These are phyloP conservation scores for Gryllus bimaculatus DNA, from an alignment of 1,140 invertebrate genomes.

Conservation along the genomic window DNA sequence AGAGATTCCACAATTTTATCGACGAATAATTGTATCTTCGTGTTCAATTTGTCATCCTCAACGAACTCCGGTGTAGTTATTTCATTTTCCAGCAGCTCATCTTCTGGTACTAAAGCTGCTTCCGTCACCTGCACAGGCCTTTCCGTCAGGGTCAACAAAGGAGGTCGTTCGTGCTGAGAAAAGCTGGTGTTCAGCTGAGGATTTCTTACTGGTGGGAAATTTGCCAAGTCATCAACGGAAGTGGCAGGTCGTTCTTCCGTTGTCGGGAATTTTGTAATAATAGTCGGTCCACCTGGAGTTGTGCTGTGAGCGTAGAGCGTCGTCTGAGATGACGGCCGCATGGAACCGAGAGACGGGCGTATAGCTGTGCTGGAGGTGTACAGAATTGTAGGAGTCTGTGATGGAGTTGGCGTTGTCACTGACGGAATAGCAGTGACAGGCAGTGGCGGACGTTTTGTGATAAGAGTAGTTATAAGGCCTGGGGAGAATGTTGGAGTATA, in stretches of 20 bases:
- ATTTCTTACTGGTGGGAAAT: constrained; percentile 74
- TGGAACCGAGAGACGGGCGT: not conserved
- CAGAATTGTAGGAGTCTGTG: not conserved
- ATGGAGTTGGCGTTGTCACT: not conserved
- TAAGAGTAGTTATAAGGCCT: not conserved
- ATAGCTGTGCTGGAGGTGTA: not conserved
- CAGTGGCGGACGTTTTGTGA: not conserved
- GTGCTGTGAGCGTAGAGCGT: not conserved
- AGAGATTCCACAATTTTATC: constrained; percentile 71
- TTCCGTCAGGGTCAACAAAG: constrained; percentile 2
- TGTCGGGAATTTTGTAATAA: not conserved
- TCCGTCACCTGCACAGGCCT: not conserved
- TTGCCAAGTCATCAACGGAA: constrained; percentile 54
- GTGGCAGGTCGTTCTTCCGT: not conserved
- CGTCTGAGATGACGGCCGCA: not conserved
- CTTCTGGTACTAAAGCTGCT: not conserved
- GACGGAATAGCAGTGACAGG: not conserved
- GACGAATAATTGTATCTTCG: constrained; percentile 71
- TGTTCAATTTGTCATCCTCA: constrained; percentile 61
- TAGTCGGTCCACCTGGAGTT: not conserved
- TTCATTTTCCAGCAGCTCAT: constrained; percentile 24
- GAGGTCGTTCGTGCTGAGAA: constrained; percentile 14
- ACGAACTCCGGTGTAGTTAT: constrained; percentile 55
- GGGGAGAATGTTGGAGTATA: not conserved
- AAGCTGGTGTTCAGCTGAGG: constrained; percentile 63